Conservation (phyloP, 2,888 invertebrate genomes). For the Drosophila gaucha region DNA sequence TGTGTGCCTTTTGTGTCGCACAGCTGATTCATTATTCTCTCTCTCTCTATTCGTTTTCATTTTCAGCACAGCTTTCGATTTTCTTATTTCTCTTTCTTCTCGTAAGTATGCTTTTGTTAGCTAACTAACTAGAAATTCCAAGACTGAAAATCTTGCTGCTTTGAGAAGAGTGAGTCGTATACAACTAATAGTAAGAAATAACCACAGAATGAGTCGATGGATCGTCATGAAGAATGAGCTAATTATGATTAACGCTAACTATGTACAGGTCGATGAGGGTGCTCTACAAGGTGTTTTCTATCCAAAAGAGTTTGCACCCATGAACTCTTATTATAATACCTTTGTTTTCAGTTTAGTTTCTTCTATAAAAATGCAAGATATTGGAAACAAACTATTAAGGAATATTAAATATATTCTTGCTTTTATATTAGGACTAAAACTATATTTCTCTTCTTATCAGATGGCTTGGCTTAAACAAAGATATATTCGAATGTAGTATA, state of each 20-base stretch:
- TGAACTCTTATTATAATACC: too few species aligned
- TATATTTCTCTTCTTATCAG: too few species aligned
- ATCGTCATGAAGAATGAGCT: not conserved
- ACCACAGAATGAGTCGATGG: slow-evolving; percentile 12
- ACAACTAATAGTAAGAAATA: slow-evolving; percentile 1
- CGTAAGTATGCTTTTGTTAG: slow-evolving; percentile 7
- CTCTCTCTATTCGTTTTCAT: slow-evolving; percentile 21
- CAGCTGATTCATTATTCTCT: slow-evolving; percentile 28
- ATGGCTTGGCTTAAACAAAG: too few species aligned
- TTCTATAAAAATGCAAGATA: not conserved
- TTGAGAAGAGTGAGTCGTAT: slow-evolving; percentile 1
- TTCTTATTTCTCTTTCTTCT: slow-evolving; percentile 44
- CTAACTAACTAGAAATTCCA: slow-evolving; percentile 9
- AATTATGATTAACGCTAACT: not conserved
- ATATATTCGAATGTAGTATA: too few species aligned
- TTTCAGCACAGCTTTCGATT: slow-evolving; percentile 55
- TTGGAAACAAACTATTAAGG: too few species aligned
- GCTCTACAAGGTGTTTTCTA: not conserved
- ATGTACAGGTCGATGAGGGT: slow-evolving; percentile 7
- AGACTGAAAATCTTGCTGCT: slow-evolving; percentile 1
- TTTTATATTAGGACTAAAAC: too few species aligned
- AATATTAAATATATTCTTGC: too few species aligned
- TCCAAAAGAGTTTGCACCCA: not conserved
- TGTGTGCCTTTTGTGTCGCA: slow-evolving; percentile 24
- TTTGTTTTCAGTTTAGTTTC: too few species aligned